phyloP scores from a whole-genome alignment of 2,888 invertebrate species.

The Acanthosepion pharaonis region DNA sequence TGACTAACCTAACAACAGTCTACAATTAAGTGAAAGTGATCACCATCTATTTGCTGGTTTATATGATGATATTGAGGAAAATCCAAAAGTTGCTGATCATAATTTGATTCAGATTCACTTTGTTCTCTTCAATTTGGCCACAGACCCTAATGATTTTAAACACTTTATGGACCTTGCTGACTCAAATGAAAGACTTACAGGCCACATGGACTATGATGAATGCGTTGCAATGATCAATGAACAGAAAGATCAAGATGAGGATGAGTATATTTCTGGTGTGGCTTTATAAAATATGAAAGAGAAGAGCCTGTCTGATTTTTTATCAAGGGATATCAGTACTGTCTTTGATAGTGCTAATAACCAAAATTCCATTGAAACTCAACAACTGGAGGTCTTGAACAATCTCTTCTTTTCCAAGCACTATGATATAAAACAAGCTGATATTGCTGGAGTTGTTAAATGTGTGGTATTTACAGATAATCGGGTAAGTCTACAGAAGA shows the following conservation, averaged over 20 bases:
- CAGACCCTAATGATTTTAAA: constrained; percentile 44
- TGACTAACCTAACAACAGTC: no score
- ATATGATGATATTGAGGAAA: constrained; percentile 18
- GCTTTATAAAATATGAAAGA: not conserved
- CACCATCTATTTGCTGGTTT: not conserved
- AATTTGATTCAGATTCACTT: constrained; percentile 46
- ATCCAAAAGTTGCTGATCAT: constrained; percentile 35
- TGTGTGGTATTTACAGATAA: constrained; percentile 77
- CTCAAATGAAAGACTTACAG: not conserved
- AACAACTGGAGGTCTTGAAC: constrained; percentile 60
- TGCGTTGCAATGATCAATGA: constrained; percentile 53
- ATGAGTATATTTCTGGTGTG: not conserved
- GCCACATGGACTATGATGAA: constrained; percentile 50
- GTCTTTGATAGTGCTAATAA: constrained; percentile 59
- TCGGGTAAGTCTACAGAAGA: constrained; percentile 72
- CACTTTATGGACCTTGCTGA: constrained; percentile 47
- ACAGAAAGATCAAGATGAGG: constrained; percentile 49
- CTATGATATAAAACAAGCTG: constrained; percentile 75
- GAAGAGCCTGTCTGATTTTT: not conserved
- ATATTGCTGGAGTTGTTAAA: constrained; percentile 76
- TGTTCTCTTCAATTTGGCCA: constrained; percentile 42
- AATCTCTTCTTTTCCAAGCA: constrained; percentile 76
- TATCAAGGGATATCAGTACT: constrained; percentile 58
- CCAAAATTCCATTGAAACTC: constrained; percentile 56
- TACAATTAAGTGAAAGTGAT: not conserved